Evolutionary conservation across 1,140 invertebrate genomes (phyloP), one percentile per base, ranked within the genome.

Genomic region (Parasteatoda tepidariorum): DNA sequence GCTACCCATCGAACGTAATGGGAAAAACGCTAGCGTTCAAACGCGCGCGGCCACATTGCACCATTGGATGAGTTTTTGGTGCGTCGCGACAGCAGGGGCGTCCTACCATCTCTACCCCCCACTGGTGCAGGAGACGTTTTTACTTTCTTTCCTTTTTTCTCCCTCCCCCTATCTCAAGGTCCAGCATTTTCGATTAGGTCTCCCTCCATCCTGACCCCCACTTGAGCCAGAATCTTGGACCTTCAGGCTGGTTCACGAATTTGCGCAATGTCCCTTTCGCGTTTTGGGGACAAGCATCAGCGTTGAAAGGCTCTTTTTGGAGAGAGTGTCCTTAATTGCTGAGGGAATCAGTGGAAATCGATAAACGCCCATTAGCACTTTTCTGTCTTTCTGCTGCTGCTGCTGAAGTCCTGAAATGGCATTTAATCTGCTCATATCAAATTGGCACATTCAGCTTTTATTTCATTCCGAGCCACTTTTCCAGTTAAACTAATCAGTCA

Each of bases 1-100:
- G 7, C 48, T 38, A 57, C 13, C 54, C 28, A 76, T 62, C 78
- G 78, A 81, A 81, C 67, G 78, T 70, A 48, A 48, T 48, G 54
- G 62, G 78, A 62, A 62, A 26, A 33, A 26, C 24, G 33, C 24
- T 28, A 34, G 59, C 33, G 33, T 26, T 22, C 22, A 41, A 22
- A 57, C 61, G 38, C 74, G 61, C 74, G 74, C 74, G 74, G 66
- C 71, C n/a, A 7, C 26, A 30, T 15, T 22, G 24, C 18, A 26
- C 30, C 71, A 57, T 61, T 71, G 38, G 68, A 71, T 71, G 68
- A 30, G 24, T 55, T 48, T 67, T 34, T 26, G 48, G 26, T 71
- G n/a, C 48, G 48, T 57, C 48, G 24, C 48, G 48, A 55, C 48
- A 57, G 48, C 68, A 38, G 34, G 22, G 3, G 48, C 5, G 13